Evolutionary conservation across 1,140 invertebrate species (phyloP).

Genomic region (Hyles vespertilio): DNA sequence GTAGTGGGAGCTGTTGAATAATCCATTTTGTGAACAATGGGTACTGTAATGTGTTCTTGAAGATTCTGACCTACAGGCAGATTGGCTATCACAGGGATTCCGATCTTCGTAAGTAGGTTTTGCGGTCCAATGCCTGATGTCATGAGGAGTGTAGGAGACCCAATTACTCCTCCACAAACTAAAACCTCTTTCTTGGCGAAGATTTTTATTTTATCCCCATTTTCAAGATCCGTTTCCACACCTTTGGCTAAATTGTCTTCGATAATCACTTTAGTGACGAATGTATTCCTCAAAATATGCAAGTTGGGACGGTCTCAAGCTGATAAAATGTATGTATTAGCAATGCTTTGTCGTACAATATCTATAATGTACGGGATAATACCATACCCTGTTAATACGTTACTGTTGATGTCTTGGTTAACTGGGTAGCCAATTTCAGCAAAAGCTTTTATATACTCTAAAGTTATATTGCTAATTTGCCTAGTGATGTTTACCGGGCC

Average conservation of each 20-base stretch:
- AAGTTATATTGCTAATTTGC: neutral
- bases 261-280: slow-evolving; percentile 70
- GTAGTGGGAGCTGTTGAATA: neutral
- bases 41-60: slow-evolving; percentile 40
- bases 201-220: slow-evolving; percentile 35
- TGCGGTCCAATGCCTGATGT: slow-evolving; percentile 77
- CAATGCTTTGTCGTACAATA: slow-evolving; percentile 81
- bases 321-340: slow-evolving; percentile 75
- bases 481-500: slow-evolving; percentile 13
- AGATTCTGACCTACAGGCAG: slow-evolving; percentile 77
- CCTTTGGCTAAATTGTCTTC: slow-evolving; percentile 76
- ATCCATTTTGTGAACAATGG: slow-evolving; percentile 9
- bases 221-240: slow-evolving; percentile 71
- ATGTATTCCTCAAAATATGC: slow-evolving; percentile 56
- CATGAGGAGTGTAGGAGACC: slow-evolving; percentile 75
- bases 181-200: slow-evolving; percentile 78
- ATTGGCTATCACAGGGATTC: slow-evolving; percentile 54
- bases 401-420: slow-evolving; percentile 80
- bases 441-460: slow-evolving; percentile 22
- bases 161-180: slow-evolving; percentile 68
- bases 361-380: slow-evolving; percentile 81
- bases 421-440: slow-evolving; percentile 17
- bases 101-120: slow-evolving; percentile 53
- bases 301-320: slow-evolving; percentile 67
- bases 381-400: slow-evolving; percentile 79